A percentile compares a stretch with the other conserved stretches of the same genome.
Evolutionary conservation across 2,888 invertebrate species (phyloP).

Genomic region (Melieria omissa): DNA sequence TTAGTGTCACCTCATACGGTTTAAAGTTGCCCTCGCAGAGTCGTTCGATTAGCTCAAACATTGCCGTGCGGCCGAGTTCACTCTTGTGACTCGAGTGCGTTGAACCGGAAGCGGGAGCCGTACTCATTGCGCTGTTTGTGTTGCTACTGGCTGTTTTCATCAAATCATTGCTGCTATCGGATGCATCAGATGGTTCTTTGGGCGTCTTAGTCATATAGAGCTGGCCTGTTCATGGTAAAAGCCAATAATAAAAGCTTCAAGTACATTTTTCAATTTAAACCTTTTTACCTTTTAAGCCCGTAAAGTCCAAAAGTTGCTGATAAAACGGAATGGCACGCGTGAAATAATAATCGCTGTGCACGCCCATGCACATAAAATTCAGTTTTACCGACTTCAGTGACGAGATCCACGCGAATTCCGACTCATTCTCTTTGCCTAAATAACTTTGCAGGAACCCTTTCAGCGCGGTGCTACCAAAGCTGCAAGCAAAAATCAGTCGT

Average conservation of each 20-base stretch:
- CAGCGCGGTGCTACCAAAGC: constrained; percentile 70
- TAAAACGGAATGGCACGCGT: constrained; percentile 68
- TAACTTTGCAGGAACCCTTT: constrained; percentile 69
- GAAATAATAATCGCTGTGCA: constrained; percentile 73
- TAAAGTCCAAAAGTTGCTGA: constrained; percentile 83
- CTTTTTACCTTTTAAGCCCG: constrained; percentile 75
- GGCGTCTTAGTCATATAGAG: constrained; percentile 55
- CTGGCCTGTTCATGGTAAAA: constrained; percentile 49
- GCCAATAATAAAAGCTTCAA: background rate
- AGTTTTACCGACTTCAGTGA: constrained; percentile 85
- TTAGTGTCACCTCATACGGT: constrained; percentile 77
- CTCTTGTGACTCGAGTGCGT: constrained; percentile 55
- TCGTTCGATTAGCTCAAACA: constrained; percentile 71
- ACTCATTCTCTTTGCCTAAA: constrained; percentile 50
- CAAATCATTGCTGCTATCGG: constrained; percentile 64
- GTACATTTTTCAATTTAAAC: background rate
- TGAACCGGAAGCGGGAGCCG: constrained; percentile 11
- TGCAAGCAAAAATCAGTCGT: background rate
- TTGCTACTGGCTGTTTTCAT: constrained; percentile 20
- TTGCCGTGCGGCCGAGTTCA: constrained; percentile 59
- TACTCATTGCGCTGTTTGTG: constrained; percentile 4
- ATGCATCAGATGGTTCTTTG: constrained; percentile 43
- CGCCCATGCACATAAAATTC: constrained; percentile 77
- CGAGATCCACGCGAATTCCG: constrained; percentile 74
- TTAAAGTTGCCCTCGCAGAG: constrained; percentile 79